A percentile compares a stretch with the other conserved stretches of the same genome.
These are phyloP conservation scores for human (Homo sapiens) DNA, from an alignment of 2,113 vertebrate genomes.

Conservation along the genomic window DNA sequence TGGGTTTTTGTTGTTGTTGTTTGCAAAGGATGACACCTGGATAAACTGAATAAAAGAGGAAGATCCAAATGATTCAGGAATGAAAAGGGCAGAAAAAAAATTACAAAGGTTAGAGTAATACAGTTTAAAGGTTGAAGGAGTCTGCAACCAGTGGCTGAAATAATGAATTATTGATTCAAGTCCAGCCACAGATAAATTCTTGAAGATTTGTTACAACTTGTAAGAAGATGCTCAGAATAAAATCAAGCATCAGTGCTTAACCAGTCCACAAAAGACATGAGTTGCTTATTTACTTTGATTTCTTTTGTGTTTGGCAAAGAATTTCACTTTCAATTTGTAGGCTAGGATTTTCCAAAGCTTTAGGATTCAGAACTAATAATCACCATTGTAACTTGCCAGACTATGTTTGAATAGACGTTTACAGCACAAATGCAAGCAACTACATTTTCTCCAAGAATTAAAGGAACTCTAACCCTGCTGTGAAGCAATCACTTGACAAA, in stretches of 20 bases:
- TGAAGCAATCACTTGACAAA: neutral
- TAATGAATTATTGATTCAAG: slow-evolving; percentile 62
- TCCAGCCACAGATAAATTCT: slow-evolving; percentile 50
- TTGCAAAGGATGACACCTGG: slow-evolving; percentile 35
- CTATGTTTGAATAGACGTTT: neutral
- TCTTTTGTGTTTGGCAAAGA: slow-evolving; percentile 62
- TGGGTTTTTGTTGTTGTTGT: neutral
- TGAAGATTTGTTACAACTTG: slow-evolving; percentile 44
- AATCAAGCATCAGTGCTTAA: slow-evolving; percentile 46
- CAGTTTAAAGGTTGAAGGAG: slow-evolving; percentile 54
- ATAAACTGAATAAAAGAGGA: slow-evolving; percentile 50
- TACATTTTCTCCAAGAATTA: slow-evolving; percentile 60
- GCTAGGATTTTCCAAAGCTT: slow-evolving; percentile 6
- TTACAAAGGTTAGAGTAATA: slow-evolving; percentile 56
- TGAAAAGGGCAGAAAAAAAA: slow-evolving; percentile 65
- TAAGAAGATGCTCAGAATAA: slow-evolving; percentile 53
- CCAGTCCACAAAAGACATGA: slow-evolving; percentile 48
- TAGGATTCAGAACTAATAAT: slow-evolving; percentile 50
- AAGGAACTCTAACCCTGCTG: neutral
- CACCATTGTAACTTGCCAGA: neutral
- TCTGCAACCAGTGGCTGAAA: slow-evolving; percentile 46
- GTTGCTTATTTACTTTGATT: slow-evolving; percentile 57
- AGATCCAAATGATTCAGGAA: slow-evolving; percentile 41
- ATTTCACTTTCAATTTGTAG: slow-evolving; percentile 53
- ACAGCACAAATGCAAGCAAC: neutral